Evolutionary conservation across 64 coral and sea anemone genomes (phyloP).

Genomic region (Actinia tenebrosa): DNA sequence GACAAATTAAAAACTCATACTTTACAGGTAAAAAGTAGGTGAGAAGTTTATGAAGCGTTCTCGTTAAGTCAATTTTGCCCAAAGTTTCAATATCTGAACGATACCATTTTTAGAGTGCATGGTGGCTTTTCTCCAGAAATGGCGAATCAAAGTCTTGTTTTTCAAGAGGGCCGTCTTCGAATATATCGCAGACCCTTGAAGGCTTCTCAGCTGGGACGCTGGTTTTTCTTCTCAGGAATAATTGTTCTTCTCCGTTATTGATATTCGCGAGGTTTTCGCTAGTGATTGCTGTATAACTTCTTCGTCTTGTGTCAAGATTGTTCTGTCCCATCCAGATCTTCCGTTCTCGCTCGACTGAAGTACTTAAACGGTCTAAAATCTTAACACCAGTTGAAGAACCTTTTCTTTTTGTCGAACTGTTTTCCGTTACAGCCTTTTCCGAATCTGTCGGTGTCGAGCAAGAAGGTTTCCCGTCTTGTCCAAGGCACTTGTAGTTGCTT

Average conservation of each 20-base stretch:
- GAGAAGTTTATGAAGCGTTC: too few species aligned
- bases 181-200: neutral
- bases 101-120: neutral
- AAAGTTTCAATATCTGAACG: neutral
- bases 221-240: neutral
- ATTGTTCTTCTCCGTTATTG: neutral
- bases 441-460: neutral
- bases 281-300: neutral
- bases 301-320: neutral
- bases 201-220: neutral
- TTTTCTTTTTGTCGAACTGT: neutral
- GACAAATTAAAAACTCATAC: too few species aligned
- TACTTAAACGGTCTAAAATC: neutral
- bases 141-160: neutral
- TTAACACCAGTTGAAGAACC: neutral
- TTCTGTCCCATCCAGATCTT: slow-evolving; percentile 3
- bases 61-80: neutral
- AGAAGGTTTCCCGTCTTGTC: neutral
- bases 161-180: neutral
- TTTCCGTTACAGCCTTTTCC: neutral
- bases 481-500: neutral
- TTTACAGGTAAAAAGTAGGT: too few species aligned
- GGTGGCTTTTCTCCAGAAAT: neutral
- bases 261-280: neutral
- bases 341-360: neutral